Evolutionary conservation across 1,140 invertebrate genomes (phyloP).

Genomic region (Orchesella cincta): DNA sequence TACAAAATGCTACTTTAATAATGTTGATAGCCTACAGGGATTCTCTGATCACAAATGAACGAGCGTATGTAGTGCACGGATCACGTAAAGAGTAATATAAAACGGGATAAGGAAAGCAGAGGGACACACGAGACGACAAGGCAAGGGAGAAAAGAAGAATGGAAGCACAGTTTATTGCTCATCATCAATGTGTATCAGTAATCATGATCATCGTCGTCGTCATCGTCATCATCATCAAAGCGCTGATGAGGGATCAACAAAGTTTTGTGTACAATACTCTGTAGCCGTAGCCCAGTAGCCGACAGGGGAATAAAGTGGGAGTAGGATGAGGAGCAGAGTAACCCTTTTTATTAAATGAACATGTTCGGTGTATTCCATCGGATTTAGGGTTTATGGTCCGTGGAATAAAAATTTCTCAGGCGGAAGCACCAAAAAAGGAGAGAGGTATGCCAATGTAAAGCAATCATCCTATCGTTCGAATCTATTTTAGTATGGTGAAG

Average conservation of each 20-base stretch:
- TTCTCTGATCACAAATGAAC: conserved; percentile 22
- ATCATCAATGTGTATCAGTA: conserved; percentile 1
- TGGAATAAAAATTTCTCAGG: conserved; percentile 30
- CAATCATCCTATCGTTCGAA: conserved; percentile 25
- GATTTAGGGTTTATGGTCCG: conserved; percentile 28
- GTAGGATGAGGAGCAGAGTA: neutral
- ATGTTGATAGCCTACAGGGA: conserved; percentile 12
- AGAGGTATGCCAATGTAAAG: conserved; percentile 25
- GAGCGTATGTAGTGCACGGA: neutral
- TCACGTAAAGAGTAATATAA: conserved; percentile 21
- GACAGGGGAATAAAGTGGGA: conserved; percentile 3
- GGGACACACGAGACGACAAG: neutral
- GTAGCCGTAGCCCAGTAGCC: conserved; percentile 10
- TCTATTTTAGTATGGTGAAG: conserved; percentile 27
- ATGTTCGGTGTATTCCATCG: neutral
- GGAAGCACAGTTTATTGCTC: conserved; percentile 20
- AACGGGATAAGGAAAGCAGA: conserved; percentile 1
- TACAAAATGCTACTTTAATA: conserved; percentile 14
- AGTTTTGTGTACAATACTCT: neutral
- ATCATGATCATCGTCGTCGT: conserved; percentile 10
- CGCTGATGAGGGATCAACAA: conserved; percentile 26
- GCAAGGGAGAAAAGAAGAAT: neutral
- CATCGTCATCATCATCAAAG: neutral
- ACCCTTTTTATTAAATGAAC: neutral
- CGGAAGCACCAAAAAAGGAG: neutral